Evolutionary conservation across 2,888 invertebrate species (phyloP), one percentile per base, ranked within the genome.

Genomic region (Drosophila koepferae): DNA sequence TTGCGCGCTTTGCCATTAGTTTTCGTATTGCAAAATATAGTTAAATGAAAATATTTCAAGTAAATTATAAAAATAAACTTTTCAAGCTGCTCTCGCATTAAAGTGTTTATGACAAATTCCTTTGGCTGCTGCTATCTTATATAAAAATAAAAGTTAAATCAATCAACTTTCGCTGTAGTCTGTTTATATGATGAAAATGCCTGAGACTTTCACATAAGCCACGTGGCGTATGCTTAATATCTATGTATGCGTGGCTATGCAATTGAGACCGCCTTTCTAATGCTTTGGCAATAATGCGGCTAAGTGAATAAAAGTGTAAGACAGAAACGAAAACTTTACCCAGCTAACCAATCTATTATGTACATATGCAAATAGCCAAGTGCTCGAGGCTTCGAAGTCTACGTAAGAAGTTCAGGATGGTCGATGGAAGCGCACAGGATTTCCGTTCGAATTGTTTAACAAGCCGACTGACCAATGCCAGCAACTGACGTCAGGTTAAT

Each of bases 401-500:
- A 14, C 9, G 36, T 14, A 12, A 36, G 36, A 55, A 38, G 44
- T 62, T 40, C 48, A 38, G 49, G 28, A 28, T 28, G 28, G 44
- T 16, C 23, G 2, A 16, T 40, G 31, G 28, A 49, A 1, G 28
- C 23, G 36, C 20, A 46, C 48, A 58, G 74, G 74, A 82, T 58
- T 77, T 85, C 82, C 83, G 72, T 66, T 62, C 40, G 41, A 48
- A 44, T 49, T 23, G 41, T 12, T 18, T 48, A 72, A 66, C 61
- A 62, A 77, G 63, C 41, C 9, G 31, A 28, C 46, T 34, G 58
- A 28, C 38, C 48, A 23, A 34, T 14, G 36, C 16, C 51, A 23
- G 46, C 56, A n/a, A 38, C 71, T 87, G 78, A 86, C 84, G 89
- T 84, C 84, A 76, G 56, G 56, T 79, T 84, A 84, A 84, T 84